Evolutionary conservation across 2,797 vertebrate genomes (phyloP).

Genomic region (Emydoidea blandingii): DNA sequence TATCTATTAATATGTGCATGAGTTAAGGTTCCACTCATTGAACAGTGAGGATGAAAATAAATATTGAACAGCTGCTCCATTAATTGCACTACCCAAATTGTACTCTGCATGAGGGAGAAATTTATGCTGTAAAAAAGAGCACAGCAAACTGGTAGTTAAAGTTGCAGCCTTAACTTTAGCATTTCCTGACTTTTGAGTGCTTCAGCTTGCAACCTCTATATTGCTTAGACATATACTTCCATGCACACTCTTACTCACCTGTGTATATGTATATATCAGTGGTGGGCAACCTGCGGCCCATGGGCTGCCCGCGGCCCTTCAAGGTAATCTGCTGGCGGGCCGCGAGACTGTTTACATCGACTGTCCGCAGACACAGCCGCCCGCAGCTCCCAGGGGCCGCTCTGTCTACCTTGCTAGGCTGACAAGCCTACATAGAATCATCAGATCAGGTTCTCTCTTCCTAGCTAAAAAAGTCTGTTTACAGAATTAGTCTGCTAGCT

Average conservation of each 20-base stretch:
- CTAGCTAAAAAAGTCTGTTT: too few relatives aligned
- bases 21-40: not conserved
- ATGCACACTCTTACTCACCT: not conserved
- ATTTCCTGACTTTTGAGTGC: not conserved
- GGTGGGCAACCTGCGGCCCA: too few relatives aligned
- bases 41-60: not conserved
- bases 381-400: too few relatives aligned
- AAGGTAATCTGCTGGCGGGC: too few relatives aligned
- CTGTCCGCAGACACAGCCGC: too few relatives aligned
- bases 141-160: not conserved
- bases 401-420: too few relatives aligned
- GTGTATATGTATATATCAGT: not conserved
- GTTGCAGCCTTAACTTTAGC: not conserved
- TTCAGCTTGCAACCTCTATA: not conserved
- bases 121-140: not conserved
- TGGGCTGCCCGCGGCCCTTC: too few relatives aligned
- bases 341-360: too few relatives aligned
- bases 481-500: too few relatives aligned
- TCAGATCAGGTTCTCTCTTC: too few relatives aligned
- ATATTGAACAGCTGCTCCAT: not conserved
- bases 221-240: not conserved
- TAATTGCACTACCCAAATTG: not conserved
- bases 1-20: not conserved
- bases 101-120: not conserved
- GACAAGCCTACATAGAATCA: too few relatives aligned